A percentile compares a stretch with the other conserved stretches of the same genome.
These are phyloP conservation scores for Scortum barcoo DNA, from an alignment of 2,113 vertebrate species.

Conservation along the genomic window DNA sequence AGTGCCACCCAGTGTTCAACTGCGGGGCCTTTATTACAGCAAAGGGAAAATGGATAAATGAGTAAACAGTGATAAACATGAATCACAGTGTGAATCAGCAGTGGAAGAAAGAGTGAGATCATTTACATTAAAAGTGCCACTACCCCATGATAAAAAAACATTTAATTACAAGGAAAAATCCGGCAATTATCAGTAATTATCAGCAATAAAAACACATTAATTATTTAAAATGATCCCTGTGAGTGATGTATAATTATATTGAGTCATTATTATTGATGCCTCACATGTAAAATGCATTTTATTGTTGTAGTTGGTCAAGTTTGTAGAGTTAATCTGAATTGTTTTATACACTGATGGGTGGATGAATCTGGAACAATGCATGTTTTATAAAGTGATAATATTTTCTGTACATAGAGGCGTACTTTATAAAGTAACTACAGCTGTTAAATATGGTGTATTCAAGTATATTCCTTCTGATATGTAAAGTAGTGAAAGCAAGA, in stretches of 20 bases:
- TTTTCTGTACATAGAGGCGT: background rate
- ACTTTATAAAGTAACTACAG: background rate
- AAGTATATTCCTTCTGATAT: background rate
- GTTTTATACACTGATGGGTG: background rate
- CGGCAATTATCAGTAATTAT: background rate
- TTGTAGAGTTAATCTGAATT: background rate
- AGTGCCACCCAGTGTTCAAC: constrained; percentile 91
- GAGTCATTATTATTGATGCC: background rate
- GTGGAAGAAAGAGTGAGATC: background rate
- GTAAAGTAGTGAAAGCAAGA: background rate
- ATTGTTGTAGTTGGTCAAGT: background rate
- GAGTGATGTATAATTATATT: background rate
- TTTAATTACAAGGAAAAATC: background rate
- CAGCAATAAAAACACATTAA: background rate
- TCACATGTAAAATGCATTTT: background rate
- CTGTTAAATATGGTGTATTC: background rate
- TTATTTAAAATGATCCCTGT: background rate
- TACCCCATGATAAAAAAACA: background rate
- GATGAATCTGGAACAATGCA: background rate
- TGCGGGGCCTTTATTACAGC: background rate
- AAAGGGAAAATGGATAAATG: background rate
- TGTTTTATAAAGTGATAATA: background rate
- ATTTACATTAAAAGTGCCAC: background rate
- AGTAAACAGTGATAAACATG: background rate
- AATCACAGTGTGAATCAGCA: background rate